Evolutionary conservation across 2,113 vertebrate genomes (phyloP).

Genomic region (Elephantulus edwardii): DNA sequence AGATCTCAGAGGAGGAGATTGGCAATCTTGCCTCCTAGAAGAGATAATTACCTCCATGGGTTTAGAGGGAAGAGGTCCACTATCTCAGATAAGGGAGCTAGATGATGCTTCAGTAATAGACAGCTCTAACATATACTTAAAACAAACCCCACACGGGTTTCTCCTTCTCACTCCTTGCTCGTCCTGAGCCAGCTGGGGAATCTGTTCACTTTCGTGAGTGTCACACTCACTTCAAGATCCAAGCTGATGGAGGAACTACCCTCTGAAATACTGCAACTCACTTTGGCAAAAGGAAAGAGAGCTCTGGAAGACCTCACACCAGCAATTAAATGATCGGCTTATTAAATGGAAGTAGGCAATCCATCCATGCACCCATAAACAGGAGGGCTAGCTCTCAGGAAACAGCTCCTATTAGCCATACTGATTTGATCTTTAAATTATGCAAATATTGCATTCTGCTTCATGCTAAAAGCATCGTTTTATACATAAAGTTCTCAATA

Average conservation of each 20-base stretch:
- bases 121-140: neutral
- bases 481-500: conserved; percentile 33
- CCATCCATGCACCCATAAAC: neutral
- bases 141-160: neutral
- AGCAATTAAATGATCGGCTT: neutral
- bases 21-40: no score
- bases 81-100: neutral
- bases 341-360: neutral
- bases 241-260: neutral
- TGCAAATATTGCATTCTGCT: neutral
- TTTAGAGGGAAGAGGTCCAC: neutral
- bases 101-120: neutral
- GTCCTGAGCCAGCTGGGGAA: neutral
- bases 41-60: neutral
- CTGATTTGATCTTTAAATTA: conserved; percentile 24
- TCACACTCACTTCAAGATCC: neutral
- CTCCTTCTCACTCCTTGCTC: neutral
- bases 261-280: neutral
- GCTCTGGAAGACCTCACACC: neutral
- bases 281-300: neutral
- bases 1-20: no score
- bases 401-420: neutral
- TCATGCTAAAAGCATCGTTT: neutral
- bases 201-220: neutral
- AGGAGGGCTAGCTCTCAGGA: neutral